Percentiles rank a stretch among this genome's conserved stretches.
These are phyloP conservation scores for Macrotrachela quadricornifera DNA, from an alignment of 1,140 invertebrate species.

Conservation along the genomic window DNA sequence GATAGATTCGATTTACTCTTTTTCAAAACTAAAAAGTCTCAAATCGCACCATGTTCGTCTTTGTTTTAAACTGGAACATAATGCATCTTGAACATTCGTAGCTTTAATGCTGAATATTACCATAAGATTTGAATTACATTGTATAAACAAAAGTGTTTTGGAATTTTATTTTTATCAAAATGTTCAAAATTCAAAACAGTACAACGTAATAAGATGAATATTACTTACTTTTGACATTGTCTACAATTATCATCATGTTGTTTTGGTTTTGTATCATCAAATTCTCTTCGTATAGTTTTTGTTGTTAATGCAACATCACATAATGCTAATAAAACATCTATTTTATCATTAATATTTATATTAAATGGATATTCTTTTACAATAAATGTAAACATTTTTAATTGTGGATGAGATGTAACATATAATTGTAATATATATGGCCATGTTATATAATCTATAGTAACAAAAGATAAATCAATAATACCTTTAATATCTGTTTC, in stretches of 20 bases:
- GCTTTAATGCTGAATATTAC: no score
- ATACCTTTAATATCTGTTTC: slow-evolving; percentile 90
- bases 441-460: slow-evolving; percentile 81
- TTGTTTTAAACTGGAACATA: no score
- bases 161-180: no score
- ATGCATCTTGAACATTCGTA: no score
- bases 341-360: slow-evolving; percentile 46
- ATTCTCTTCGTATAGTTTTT: slow-evolving; percentile 68
- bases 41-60: no score
- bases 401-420: slow-evolving; percentile 15
- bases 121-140: no score
- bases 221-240: slow-evolving; percentile 49
- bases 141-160: no score
- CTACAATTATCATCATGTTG: slow-evolving; percentile 85
- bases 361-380: slow-evolving; percentile 56
- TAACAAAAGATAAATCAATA: slow-evolving; percentile 69
- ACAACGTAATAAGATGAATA: no score
- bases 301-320: slow-evolving; percentile 82
- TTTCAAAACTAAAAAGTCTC: no score
- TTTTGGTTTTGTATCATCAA: slow-evolving; percentile 67
- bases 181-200: no score
- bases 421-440: slow-evolving; percentile 67
- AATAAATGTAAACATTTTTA: background rate
- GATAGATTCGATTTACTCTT: no score
- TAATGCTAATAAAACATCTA: slow-evolving; percentile 67